Conservation (phyloP, 2,113 vertebrate genomes). For the Alethe diademata region DNA sequence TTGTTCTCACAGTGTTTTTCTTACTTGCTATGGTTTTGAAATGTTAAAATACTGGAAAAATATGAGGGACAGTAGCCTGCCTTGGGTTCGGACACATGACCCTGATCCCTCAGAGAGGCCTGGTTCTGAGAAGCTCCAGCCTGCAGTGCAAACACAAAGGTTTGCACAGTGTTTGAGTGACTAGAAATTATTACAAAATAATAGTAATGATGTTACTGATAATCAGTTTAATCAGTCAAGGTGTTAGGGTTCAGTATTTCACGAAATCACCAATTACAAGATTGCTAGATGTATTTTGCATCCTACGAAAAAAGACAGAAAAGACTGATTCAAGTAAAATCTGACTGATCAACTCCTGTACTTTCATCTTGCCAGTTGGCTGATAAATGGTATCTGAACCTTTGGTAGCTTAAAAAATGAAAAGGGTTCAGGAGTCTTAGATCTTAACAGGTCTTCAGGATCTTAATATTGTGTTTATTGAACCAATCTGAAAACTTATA, state of each 20-base stretch:
- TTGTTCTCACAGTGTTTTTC: constrained; percentile 74
- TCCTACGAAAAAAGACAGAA: background rate
- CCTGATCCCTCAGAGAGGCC: background rate
- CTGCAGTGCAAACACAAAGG: background rate
- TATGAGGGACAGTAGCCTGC: background rate
- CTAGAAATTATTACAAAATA: background rate
- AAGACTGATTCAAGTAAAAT: background rate
- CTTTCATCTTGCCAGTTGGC: background rate
- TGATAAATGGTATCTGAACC: background rate
- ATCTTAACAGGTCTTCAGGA: background rate
- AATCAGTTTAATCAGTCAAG: background rate
- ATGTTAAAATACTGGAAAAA: background rate
- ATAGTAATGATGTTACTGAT: background rate
- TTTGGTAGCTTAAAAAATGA: background rate
- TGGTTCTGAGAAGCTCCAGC: background rate
- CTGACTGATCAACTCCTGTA: background rate
- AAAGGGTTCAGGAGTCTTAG: background rate
- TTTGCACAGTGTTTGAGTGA: background rate
- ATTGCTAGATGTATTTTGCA: background rate
- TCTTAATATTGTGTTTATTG: background rate
- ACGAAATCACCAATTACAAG: background rate
- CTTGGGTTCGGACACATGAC: background rate
- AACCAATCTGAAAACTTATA: background rate
- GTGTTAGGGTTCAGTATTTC: background rate
- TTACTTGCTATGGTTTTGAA: background rate